Base-by-base conservation (phyloP, 37 sponge, comb jelly and placozoan species). In the Hormiphora californensis region DNA sequence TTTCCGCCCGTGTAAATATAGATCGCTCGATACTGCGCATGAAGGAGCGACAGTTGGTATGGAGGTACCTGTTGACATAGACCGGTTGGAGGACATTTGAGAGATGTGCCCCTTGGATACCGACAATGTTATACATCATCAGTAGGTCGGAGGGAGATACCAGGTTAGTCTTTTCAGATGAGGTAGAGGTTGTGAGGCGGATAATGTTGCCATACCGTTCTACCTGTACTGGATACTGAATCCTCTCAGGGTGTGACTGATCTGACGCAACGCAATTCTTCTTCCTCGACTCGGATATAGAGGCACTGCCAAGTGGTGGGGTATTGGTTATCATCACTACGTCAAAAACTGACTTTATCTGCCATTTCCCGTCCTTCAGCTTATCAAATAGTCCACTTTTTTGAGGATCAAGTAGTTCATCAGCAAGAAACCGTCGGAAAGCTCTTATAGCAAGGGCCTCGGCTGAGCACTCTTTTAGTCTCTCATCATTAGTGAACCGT, bases 401-500 rank as follows among this genome's bases (percentile, higher is more conserved):
- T 17, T 30, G 68, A 36, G 38, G 4, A 25, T 65, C 25, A 2
- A 36, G 4, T 5, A 65, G 5, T 19, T 65, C 38, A 9, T 27
- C 19, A 11, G 17, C 7, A 39, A 65, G 68, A 34, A 34, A 30
- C 38, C 4, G 19, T 30, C 39, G 4, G 68, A 65, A 65, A 11
- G 68, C 68, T 32, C 68, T 65, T 2, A 65, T 35, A 34, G 68
- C 68, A 9, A 65, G 68, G 1, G 19, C 35, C 38, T 65, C 68
- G 1, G 68, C 68, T 8, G 31, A 36, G 19, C 68, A 65, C 9
- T 65, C 68, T 36, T 65, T 36, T 4, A 65, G 15, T 11, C 3
- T 11, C 1, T 36, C 35, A 8, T 39, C 68, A 25, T 36, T 65
- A 7, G 68, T 21, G 32, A 7, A 36, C 7, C 1, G 7, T 5